Evolutionary conservation across 1,140 invertebrate species (phyloP).

Genomic region (Plutomurus gul): DNA sequence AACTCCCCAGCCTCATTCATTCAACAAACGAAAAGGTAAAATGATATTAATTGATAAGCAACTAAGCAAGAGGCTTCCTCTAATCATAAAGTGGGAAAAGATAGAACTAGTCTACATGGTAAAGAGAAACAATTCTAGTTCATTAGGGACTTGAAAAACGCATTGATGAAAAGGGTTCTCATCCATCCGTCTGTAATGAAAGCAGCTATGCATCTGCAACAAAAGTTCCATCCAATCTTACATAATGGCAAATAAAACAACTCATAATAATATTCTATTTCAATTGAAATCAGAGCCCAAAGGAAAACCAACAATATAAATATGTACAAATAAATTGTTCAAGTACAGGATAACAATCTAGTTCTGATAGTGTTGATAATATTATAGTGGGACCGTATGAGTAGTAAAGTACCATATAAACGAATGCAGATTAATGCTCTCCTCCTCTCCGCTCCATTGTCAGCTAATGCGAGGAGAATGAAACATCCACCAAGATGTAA

Average conservation of each 20-base stretch:
- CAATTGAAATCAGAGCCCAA: conserved; percentile 10
- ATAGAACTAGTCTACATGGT: no score
- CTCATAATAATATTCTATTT: neutral
- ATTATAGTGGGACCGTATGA: neutral
- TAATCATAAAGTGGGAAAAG: no score
- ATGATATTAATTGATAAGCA: no score
- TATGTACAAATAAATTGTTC: conserved; percentile 5
- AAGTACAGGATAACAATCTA: conserved; percentile 18
- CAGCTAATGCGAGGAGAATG: no score
- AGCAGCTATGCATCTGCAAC: no score
- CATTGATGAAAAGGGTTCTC: neutral
- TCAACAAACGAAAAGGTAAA: no score
- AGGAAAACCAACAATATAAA: neutral
- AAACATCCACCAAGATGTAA: no score
- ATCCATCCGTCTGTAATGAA: neutral
- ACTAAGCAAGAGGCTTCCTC: no score
- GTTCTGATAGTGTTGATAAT: neutral
- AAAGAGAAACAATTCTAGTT: conserved; percentile 13
- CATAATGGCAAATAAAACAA: neutral
- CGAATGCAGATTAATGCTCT: no score
- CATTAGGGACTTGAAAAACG: neutral
- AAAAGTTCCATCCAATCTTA: no score
- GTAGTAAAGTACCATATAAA: neutral
- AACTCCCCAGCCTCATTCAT: no score
- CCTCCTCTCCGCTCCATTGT: no score